Evolutionary conservation across 2,797 vertebrate species (phyloP), one percentile per base, ranked within the genome.

Genomic region (Heliangelus exortis): DNA sequence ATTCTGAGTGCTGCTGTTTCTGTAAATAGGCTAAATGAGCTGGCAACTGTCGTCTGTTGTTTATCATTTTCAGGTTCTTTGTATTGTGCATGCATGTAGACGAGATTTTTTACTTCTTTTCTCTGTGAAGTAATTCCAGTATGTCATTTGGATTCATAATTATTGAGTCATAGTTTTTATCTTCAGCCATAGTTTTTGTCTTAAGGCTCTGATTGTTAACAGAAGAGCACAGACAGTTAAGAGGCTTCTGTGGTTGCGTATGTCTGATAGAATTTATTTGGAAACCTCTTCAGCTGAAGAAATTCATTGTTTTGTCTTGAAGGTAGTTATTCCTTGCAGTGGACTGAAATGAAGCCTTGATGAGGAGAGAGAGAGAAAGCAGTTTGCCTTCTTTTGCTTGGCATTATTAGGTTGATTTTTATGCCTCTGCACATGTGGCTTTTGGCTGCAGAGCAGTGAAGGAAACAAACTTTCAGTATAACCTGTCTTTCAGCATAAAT

Each of bases 21-120:
- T 94, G 82, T 92, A 95, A 96, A 88, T 91, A 94, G 55, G 73
- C 41, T 91, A 92, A 96, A 96, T 81, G 69, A 95, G 69, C 76
- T 95, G 62, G 87, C 91, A 91, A 85, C 87, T 87, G 90, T 90
- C 88, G 82, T 82, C 33, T 59, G 23, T 82, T 86, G 83, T 93
- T 92, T 90, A 84, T 88, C 7, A 0, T 73, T 95, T 89, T 90
- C 31, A 57, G 28, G 48, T 92, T 94, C 47, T 47, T 75, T 75
- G 68, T 47, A 87, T 53, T 91, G 29, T 78, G 26, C 69, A 23
- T 86, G 54, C 33, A 58, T 58, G 50, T 62, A 92, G 73, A 61
- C 20, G 36, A 75, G 23, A 78, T 31, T 54, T 89, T 82, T 85
- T 92, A 25, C 22, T 89, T 87, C 61, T 21, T 89, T 92, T 80